Conservation (phyloP, 1,140 invertebrate genomes). For the Pteromalus puparum region DNA sequence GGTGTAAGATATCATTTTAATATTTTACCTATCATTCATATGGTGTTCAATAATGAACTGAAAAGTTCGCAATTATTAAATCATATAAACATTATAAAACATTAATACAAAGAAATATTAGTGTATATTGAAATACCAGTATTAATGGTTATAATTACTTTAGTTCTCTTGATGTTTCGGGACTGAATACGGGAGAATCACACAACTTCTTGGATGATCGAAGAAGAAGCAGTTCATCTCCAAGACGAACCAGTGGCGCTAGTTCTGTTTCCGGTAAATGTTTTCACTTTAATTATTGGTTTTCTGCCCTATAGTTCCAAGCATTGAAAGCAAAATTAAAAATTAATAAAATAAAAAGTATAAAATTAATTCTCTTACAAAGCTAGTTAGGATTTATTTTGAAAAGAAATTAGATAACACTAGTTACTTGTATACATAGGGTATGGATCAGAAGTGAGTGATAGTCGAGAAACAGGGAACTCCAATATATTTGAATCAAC, state of each 20-base stretch:
- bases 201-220: constrained; percentile 73
- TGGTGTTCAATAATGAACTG: too few species aligned
- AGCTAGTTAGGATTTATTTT: background rate
- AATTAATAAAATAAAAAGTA: background rate
- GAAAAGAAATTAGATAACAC: constrained; percentile 1
- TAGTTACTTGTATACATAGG: constrained; percentile 69
- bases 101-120: too few species aligned
- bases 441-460: constrained; percentile 85
- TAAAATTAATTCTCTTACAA: background rate
- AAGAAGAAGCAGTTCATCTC: constrained; percentile 72
- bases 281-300: background rate
- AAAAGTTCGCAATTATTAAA: too few species aligned
- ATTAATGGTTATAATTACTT: constrained; percentile 26
- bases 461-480: constrained; percentile 78
- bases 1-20: constrained; percentile 59
- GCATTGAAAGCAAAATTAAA: background rate
- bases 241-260: constrained; percentile 79
- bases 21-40: background rate
- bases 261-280: constrained; percentile 82
- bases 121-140: too few species aligned
- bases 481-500: constrained; percentile 71
- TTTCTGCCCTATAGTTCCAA: too few species aligned
- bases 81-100: too few species aligned
- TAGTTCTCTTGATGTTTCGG: constrained; percentile 71
- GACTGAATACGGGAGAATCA: constrained; percentile 61